Conservation (phyloP, 2,888 invertebrate genomes). For the Hipparchia semele region DNA sequence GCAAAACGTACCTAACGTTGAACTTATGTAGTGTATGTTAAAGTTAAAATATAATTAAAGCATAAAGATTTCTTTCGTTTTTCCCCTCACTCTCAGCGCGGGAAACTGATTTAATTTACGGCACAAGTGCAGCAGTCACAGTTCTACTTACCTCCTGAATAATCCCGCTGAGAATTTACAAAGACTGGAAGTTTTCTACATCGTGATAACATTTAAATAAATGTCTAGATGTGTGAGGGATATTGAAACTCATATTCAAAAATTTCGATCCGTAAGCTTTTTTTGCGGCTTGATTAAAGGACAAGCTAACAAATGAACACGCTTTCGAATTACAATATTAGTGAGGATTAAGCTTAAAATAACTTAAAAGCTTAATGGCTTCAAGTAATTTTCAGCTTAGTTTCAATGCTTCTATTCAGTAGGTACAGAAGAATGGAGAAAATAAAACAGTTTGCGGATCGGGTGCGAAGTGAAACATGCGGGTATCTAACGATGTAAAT, state of each 20-base stretch:
- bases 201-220: neutral
- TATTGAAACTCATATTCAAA: too few species aligned
- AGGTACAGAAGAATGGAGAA: neutral
- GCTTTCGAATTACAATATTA: neutral
- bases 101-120: slow-evolving; percentile 28
- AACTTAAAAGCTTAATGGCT: too few species aligned
- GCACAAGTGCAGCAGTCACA: slow-evolving; percentile 18
- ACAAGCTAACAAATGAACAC: too few species aligned
- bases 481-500: neutral
- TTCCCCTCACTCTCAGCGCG: slow-evolving; percentile 23
- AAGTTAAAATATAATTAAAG: neutral
- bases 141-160: slow-evolving; percentile 17
- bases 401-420: neutral
- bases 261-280: too few species aligned
- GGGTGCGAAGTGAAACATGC: too few species aligned
- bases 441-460: neutral
- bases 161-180: slow-evolving; percentile 13
- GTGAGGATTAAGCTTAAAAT: too few species aligned
- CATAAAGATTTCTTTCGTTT: slow-evolving; percentile 9
- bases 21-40: neutral
- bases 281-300: too few species aligned
- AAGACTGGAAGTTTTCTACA: slow-evolving; percentile 14
- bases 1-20: neutral
- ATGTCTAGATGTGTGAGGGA: neutral
- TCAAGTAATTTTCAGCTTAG: neutral